Evolutionary conservation across 2,888 invertebrate genomes (phyloP), one percentile per base, ranked within the genome.

Genomic region (Caenorhabditis virilis): DNA sequence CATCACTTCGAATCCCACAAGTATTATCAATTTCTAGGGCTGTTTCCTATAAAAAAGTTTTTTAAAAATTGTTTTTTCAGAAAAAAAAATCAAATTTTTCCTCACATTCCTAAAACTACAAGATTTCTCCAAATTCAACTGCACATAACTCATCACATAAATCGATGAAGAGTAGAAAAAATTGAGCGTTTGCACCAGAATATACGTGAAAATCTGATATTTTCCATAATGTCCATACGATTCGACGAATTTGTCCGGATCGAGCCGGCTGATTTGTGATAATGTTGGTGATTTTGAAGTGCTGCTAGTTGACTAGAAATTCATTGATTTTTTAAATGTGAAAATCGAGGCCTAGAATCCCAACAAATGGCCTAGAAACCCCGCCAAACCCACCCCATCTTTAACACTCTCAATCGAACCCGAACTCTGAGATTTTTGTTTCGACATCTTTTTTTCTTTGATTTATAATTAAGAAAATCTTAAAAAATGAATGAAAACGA

Each of bases 101-200:
- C 43, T 41, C 30, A 56, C 43, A 52, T 65, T 56, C 23, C 30
- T 20, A 27, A 43, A 48, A 9, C 1, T 16, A 22, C 64, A 65
- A 2, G n/a, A 25, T 20, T 48, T 56, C 7, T 47, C 22, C 35
- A 60, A 9, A 18, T 38, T 30, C 46, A 66, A 39, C 16, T 66
- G 66, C 9, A 66, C 60, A 26, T 38, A 66, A 41, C 54, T 51
- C 66, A 66, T 66, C 0, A 66, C 52, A 41, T 66, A 66, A 16
- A 66, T 56, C 3, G 60, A 61, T n/a, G 66, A 43, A 22, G 66
- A 56, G 26, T 66, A 66, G 57, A 66, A 61, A 46, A 60, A 66
- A 22, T 61, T 61, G 18, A 66, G 42, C 9, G 54, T 53, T 36
- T 61, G 60, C 3, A 61, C 66, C 23, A 66, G 15, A 25, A 53